Evolutionary conservation across 2,888 invertebrate species (phyloP), one percentile per base, ranked within the genome.

Genomic region (Eupeodes luniger): DNA sequence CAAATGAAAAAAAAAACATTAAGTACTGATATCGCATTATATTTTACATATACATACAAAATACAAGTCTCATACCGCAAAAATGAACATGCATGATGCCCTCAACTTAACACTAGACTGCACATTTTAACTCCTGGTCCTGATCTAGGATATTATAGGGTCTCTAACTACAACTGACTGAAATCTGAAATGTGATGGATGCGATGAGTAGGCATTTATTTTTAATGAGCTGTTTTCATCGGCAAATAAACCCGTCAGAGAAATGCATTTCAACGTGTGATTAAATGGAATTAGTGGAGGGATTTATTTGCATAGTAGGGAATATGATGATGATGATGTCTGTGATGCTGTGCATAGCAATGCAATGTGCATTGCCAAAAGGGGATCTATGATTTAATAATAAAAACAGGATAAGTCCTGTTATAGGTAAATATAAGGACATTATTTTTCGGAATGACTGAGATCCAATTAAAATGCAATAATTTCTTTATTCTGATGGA

Each of bases 141-240:
- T 67, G 67, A 49, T 67, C 67, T 49, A 49, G 53, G 16, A 53
- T 6, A 53, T 69, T 69, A 53, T 16, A 69, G 34, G 36, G 53
- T 64, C 40, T 64, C 40, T 40, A 40, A 40, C 40, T 4, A 59
- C 5, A 19, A 10, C 19, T 55, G 11, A 55, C 19, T 55, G 55
- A 27, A 27, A 55, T 9, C 19, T 55, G 40, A 36, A 59, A 12
- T 66, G 66, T 27, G 40, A 16, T 67, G 53, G 67, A 51, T 49
- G 10, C 69, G 53, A 69, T 69, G 69, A 69, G 69, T 53, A 53
- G 69, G 69, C 69, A 69, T 53, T 69, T 69, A 53, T 53, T 69
- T 69, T 53, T 69, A 69, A 69, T 69, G 69, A 69, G 69, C 69
- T 69, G 36, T 53, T 69, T 69, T 40, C 69, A 69, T 51, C n/a